These are phyloP conservation scores for Pterocles orientalis DNA, from an alignment of 2,113 vertebrate species.

Conservation along the genomic window DNA sequence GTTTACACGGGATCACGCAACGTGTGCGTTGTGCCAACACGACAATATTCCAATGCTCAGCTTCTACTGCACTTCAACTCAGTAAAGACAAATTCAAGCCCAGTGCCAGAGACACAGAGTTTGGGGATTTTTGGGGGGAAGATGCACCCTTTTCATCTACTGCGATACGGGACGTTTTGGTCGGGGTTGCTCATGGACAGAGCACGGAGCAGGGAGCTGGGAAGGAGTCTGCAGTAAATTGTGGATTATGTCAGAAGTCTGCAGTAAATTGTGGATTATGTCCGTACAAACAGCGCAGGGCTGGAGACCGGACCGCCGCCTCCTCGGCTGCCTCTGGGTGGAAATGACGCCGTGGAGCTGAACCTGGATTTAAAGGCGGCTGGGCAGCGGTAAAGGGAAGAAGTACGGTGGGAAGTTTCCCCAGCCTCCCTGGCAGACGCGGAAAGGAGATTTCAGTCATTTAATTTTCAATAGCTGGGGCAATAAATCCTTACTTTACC, in stretches of 20 bases:
- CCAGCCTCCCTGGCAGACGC: accelerated
- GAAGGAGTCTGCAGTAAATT: neutral
- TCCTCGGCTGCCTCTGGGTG: neutral
- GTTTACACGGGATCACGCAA: neutral
- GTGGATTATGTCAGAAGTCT: accelerated
- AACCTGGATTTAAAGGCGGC: neutral
- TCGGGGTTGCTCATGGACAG: neutral
- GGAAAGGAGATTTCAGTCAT: neutral
- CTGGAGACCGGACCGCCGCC: neutral
- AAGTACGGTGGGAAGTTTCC: accelerated
- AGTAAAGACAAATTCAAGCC: neutral
- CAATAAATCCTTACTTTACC: neutral
- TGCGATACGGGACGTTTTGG: accelerated
- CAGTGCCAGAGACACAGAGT: neutral
- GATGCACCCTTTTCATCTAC: neutral
- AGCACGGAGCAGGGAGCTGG: neutral
- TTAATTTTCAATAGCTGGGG: neutral
- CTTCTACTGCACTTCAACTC: neutral
- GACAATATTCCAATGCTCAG: too few species aligned
- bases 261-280: accelerated
- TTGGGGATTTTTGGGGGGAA: neutral
- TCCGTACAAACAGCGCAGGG: neutral
- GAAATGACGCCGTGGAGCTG: neutral
- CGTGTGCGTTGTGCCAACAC: neutral
- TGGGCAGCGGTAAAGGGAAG: neutral